phyloP scores from a whole-genome alignment of 2,113 vertebrate species.

The Cranoglanis bouderius region DNA sequence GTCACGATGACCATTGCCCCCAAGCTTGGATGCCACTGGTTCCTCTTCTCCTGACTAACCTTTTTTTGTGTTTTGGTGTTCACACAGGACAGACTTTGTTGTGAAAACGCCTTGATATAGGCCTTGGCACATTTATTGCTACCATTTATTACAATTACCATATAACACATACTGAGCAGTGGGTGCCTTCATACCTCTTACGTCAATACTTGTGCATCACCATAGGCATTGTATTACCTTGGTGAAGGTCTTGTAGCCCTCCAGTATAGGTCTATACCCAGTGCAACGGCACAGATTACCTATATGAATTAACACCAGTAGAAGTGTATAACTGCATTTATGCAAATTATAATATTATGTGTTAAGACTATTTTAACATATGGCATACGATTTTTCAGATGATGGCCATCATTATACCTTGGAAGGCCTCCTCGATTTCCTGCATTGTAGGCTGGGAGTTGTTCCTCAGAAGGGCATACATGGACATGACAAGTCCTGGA shows the following conservation, averaged over 20 bases:
- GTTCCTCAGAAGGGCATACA: slow-evolving; percentile 89
- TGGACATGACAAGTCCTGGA: slow-evolving; percentile 95
- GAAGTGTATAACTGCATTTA: neutral
- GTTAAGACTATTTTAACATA: neutral
- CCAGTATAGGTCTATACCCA: slow-evolving; percentile 91
- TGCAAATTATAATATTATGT: neutral
- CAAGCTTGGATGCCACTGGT: neutral
- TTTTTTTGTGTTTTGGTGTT: neutral
- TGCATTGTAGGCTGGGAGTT: slow-evolving; percentile 77
- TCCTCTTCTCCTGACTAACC: neutral
- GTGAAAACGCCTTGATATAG: neutral
- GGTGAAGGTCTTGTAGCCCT: slow-evolving; percentile 88
- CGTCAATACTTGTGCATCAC: neutral
- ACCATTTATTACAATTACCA: neutral
- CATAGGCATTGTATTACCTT: slow-evolving; percentile 73
- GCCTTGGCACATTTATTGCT: neutral
- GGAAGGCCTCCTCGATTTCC: slow-evolving; percentile 88
- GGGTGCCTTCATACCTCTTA: neutral
- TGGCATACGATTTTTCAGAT: neutral
- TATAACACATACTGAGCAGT: neutral
- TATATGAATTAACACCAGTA: slow-evolving; percentile 57
- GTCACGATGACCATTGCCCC: no score
- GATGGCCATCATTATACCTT: slow-evolving; percentile 76
- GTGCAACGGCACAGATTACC: slow-evolving; percentile 97
- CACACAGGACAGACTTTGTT: neutral